A percentile compares a stretch with the other conserved stretches of the same genome.
phyloP scores from a whole-genome alignment of 2,113 vertebrate species.

The Tragelaphus buxtoni region DNA sequence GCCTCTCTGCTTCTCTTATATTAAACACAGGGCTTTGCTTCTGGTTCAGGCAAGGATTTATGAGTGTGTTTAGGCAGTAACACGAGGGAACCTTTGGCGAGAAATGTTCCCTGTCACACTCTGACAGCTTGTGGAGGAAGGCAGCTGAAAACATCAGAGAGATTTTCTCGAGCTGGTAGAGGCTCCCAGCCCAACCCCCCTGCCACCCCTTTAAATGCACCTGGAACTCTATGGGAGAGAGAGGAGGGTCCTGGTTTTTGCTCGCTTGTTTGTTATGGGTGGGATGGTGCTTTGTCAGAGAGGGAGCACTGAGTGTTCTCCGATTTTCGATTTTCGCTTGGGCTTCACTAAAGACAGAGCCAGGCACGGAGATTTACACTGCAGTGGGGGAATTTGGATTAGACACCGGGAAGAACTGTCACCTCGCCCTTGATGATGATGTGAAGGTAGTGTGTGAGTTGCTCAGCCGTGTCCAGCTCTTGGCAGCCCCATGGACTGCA shows the following conservation, averaged over 20 bases:
- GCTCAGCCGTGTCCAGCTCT: neutral
- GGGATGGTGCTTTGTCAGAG: neutral
- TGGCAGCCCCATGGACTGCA: neutral
- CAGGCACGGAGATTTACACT: neutral
- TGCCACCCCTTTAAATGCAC: neutral
- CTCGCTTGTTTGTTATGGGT: neutral
- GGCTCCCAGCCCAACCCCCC: neutral
- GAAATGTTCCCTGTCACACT: constrained; percentile 45
- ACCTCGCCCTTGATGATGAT: neutral
- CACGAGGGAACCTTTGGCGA: constrained; percentile 18
- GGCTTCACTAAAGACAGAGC: neutral
- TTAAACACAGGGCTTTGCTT: constrained; percentile 21
- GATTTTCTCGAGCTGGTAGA: neutral
- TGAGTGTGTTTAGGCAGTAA: constrained; percentile 54
- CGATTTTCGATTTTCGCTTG: neutral
- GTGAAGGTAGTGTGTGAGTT: neutral
- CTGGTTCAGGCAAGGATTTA: constrained; percentile 59
- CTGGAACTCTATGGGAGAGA: neutral
- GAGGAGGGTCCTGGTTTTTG: neutral
- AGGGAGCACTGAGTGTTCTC: neutral
- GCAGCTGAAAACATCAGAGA: neutral
- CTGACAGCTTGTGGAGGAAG: neutral
- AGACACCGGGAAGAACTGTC: neutral
- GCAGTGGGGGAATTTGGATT: neutral
- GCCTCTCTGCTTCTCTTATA: constrained; percentile 38